Evolutionary conservation across 2,888 invertebrate genomes (phyloP).

Genomic region (Chloromyia formosa): DNA sequence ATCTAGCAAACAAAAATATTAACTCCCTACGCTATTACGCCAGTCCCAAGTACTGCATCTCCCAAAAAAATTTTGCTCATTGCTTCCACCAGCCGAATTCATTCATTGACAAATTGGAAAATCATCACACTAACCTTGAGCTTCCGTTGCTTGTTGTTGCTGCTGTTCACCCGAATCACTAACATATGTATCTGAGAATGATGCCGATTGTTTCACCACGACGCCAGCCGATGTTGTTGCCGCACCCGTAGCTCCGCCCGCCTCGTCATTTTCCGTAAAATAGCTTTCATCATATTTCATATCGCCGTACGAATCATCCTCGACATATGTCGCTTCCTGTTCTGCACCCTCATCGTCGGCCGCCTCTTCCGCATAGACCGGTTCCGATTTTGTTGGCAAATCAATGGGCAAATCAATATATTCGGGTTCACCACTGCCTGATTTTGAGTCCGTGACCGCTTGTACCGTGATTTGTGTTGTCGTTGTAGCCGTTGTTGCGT

Average conservation of each 20-base stretch:
- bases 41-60: no score
- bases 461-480: conserved; percentile 65
- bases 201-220: conserved; percentile 57
- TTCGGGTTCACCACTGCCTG: conserved; percentile 59
- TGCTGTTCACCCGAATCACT: conserved; percentile 62
- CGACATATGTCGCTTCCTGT: conserved; percentile 72
- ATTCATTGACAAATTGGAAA: conserved; percentile 27
- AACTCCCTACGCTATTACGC: no score
- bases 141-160: conserved; percentile 63
- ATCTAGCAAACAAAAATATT: no score
- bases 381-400: conserved; percentile 74
- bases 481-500: conserved; percentile 67
- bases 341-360: conserved; percentile 72
- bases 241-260: conserved; percentile 56
- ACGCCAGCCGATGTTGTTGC: conserved; percentile 62
- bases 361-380: conserved; percentile 72
- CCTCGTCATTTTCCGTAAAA: conserved; percentile 64
- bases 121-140: conserved; percentile 63
- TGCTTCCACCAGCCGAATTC: conserved; percentile 31
- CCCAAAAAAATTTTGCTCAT: conserved; percentile 24
- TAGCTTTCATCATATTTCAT: conserved; percentile 67
- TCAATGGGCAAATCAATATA: conserved; percentile 65
- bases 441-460: conserved; percentile 62
- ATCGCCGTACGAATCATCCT: conserved; percentile 74
- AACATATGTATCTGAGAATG: conserved; percentile 61